phyloP scores from a whole-genome alignment of 1,140 invertebrate genomes.

The Chrysoperla carnea region DNA sequence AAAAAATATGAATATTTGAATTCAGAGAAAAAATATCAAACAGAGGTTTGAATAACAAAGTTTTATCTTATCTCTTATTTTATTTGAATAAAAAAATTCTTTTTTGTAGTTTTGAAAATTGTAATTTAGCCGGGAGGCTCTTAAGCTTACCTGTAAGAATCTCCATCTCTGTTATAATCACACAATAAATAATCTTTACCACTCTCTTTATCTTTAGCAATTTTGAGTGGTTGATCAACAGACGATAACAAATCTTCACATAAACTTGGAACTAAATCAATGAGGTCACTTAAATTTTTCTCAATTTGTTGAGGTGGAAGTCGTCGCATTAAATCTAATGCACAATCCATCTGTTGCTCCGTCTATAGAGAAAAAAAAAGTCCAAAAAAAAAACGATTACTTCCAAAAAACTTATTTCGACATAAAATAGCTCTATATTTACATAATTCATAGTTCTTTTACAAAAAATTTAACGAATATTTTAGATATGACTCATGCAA shows the following conservation, averaged over 20 bases:
- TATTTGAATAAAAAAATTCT: conserved; percentile 1
- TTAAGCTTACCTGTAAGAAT: conserved; percentile 92
- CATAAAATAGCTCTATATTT: too few species aligned
- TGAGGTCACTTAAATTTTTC: conserved; percentile 93
- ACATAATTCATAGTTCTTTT: too few species aligned
- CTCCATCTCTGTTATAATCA: conserved; percentile 98
- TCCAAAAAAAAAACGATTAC: too few species aligned
- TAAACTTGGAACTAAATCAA: conserved; percentile 86
- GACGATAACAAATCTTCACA: conserved; percentile 95
- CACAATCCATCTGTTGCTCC: conserved; percentile 96
- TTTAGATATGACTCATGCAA: too few species aligned
- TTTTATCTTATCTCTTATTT: conserved; percentile 2
- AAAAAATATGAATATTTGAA: too few species aligned
- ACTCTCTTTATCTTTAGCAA: conserved; percentile 83
- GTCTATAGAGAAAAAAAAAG: conserved; percentile 62
- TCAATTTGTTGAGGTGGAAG: conserved; percentile 98
- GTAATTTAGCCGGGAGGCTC: too few species aligned
- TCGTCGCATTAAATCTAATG: conserved; percentile 94
- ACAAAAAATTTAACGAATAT: too few species aligned
- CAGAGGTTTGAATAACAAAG: too few species aligned
- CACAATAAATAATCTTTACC: conserved; percentile 97
- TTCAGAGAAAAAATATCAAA: too few species aligned
- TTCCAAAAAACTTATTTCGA: too few species aligned
- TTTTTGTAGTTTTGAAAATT: neutral
- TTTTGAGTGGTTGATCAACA: conserved; percentile 97